A percentile compares a stretch with the other conserved stretches of the same genome.
phyloP scores from a whole-genome alignment of 2,888 invertebrate genomes.

The Labia minor region DNA sequence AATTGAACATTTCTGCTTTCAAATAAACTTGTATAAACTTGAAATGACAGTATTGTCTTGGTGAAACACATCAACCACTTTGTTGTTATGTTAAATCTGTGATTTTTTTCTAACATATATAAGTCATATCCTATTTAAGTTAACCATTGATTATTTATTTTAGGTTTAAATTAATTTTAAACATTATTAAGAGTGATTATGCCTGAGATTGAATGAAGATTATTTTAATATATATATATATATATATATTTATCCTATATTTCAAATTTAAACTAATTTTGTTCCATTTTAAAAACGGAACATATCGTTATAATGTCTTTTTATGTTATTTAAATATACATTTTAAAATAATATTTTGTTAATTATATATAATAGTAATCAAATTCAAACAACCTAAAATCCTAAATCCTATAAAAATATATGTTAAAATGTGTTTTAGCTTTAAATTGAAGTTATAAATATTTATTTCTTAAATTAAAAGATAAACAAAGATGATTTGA shows the following conservation, averaged over 20 bases:
- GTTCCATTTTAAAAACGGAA: background rate
- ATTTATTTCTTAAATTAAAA: no score
- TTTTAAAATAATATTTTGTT: background rate
- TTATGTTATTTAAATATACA: constrained; percentile 2
- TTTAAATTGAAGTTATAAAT: no score
- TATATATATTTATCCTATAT: no score
- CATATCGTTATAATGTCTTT: background rate
- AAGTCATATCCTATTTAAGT: background rate
- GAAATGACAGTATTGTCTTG: constrained; percentile 4
- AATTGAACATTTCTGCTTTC: background rate
- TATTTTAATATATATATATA: background rate
- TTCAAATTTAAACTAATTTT: background rate
- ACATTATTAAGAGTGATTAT: constrained; percentile 14
- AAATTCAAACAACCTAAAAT: no score
- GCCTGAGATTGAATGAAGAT: background rate
- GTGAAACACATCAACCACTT: background rate
- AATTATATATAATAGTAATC: background rate
- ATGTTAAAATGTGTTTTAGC: no score
- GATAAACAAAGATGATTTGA: no score
- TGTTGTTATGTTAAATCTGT: background rate
- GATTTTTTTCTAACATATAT: background rate
- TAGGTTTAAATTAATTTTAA: background rate
- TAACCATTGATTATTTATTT: background rate
- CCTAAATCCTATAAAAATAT: no score
- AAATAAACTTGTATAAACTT: background rate